Base-by-base conservation (phyloP, 1,140 invertebrate species). In the Littorina saxatilis region DNA sequence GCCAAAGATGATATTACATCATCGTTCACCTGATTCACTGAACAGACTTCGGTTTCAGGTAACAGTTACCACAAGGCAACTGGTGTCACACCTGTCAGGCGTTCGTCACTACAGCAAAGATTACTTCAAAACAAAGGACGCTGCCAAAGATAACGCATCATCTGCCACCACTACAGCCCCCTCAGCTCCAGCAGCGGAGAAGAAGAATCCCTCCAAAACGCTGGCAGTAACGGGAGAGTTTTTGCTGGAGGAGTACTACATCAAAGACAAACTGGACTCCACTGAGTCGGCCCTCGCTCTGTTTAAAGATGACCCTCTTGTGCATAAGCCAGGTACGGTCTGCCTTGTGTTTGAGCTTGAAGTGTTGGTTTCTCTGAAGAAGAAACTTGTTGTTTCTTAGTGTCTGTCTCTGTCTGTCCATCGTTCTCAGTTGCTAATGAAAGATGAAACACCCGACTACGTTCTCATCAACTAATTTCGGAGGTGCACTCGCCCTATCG, bases 271-370 rank as follows among this genome's bases (percentile, higher is more conserved):
- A 55, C 95, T 91, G 89, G 70, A 87, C 4, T 90, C 85, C 76
- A 90, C 94, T 4, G 86, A 89, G 39, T 93, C 94, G 7, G 88
- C 94, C 15, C 82, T 95, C 63, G 83, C 92, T 52, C 83, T 95
- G 5, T 95, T 95, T 87, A 92, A 94, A 88, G 88, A 95, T 90
- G 95, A 95, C 89, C 93, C 93, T 27, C 88, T 95, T 2, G 80
- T 94, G 23, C 90, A 88, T 84, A 91, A 94, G 86, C 95, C 95
- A 89, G 95, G 95, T n/a, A n/a, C n/a, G n/a, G n/a, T 94, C 88
- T 83, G 32, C 37, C 80, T 9, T 66, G 27, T 50, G 47, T 50
- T 9, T 50, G 9, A 11, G 47, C n/a, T n/a, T n/a, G n/a, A n/a
- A n/a, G n/a, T n/a, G n/a, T n/a, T n/a, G n/a, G n/a, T n/a, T n/a